Conservation (phyloP, 2,797 vertebrate species). For the Rhabdomys pumilio region DNA sequence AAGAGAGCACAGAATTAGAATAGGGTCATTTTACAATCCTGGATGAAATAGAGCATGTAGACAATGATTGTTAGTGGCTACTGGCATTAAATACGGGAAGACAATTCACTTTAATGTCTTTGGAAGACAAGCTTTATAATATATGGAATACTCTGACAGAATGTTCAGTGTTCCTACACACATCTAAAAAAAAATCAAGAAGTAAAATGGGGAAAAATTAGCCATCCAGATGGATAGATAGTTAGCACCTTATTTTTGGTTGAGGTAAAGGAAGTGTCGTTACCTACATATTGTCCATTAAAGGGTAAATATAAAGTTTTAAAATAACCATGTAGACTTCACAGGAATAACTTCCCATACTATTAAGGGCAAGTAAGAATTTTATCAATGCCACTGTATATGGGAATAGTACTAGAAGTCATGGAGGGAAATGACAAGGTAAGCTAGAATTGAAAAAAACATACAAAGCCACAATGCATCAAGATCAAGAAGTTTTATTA, state of each 20-base stretch:
- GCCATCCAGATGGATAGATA: neutral
- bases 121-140: neutral
- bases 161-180: neutral
- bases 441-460: neutral
- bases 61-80: neutral
- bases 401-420: neutral
- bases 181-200: neutral
- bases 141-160: neutral
- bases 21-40: neutral
- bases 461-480: neutral
- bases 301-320: neutral
- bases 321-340: neutral
- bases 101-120: neutral
- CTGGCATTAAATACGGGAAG: neutral
- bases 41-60: neutral
- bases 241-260: neutral
- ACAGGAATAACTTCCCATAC: neutral
- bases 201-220: neutral
- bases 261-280: neutral
- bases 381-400: neutral
- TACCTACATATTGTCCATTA: neutral
- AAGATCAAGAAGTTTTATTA: neutral
- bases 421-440: neutral
- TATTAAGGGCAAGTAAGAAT: neutral
- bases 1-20: neutral